These are phyloP conservation scores for Acrossocheilus wenchowensis DNA, from an alignment of 2,797 vertebrate species.

Conservation along the genomic window DNA sequence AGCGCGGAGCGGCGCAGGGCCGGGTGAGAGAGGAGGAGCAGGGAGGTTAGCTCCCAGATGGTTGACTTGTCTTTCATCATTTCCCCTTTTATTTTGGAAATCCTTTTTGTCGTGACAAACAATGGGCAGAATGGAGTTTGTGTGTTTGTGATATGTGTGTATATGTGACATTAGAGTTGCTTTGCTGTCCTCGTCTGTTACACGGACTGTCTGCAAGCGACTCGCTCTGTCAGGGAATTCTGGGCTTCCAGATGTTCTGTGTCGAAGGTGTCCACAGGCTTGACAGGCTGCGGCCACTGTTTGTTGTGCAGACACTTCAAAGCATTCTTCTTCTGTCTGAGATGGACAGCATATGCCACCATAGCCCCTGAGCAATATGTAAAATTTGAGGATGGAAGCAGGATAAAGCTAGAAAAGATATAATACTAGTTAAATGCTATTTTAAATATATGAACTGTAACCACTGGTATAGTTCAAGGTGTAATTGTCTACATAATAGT, in stretches of 20 bases:
- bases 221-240: neutral
- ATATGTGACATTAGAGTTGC: constrained; percentile 11
- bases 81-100: constrained; percentile 61
- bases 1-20: neutral
- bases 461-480: neutral
- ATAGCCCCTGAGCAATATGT: neutral
- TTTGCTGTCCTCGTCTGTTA: neutral
- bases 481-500: neutral
- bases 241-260: constrained; percentile 60
- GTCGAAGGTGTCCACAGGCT: constrained; percentile 37
- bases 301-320: constrained; percentile 46
- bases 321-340: constrained; percentile 39
- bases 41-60: constrained; percentile 72
- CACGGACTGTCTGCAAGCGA: neutral
- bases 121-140: constrained; percentile 16
- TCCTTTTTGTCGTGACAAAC: constrained; percentile 23
- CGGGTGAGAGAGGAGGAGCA: constrained; percentile 30
- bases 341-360: constrained; percentile 21
- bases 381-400: constrained; percentile 13
- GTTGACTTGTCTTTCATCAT: constrained; percentile 66
- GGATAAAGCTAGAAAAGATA: neutral
- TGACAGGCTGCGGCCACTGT: constrained; percentile 41
- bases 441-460: neutral
- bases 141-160: constrained; percentile 18
- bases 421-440: neutral